Conservation (phyloP, 2,797 vertebrate genomes). For the Oreortyx pictus region DNA sequence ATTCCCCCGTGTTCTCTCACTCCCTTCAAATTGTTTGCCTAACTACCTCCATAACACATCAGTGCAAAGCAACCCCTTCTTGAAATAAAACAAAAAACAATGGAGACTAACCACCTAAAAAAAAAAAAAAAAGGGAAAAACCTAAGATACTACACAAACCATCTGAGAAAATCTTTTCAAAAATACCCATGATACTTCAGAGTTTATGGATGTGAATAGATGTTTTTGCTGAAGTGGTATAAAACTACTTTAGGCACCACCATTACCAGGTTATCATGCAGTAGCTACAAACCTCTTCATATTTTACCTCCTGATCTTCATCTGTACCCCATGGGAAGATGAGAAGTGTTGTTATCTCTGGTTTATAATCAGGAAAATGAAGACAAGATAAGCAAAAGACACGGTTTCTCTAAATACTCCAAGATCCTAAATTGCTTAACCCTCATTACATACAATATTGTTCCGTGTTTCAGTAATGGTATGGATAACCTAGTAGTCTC, state of each 20-base stretch:
- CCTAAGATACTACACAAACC: fast-evolving
- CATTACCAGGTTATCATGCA: not conserved
- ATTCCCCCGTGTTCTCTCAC: slow-evolving; percentile 31
- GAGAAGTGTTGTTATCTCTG: not conserved
- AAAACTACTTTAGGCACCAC: not conserved
- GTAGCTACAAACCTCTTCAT: not conserved
- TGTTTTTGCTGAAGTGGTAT: slow-evolving; percentile 17
- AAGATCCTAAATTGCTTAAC: slow-evolving; percentile 2
- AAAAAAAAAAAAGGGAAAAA: not conserved
- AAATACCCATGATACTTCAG: not conserved
- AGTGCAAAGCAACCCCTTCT: not conserved
- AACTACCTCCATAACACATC: slow-evolving; percentile 3
- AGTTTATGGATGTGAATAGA: not conserved
- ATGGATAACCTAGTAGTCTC: not conserved
- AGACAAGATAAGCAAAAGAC: not conserved
- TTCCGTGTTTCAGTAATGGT: not conserved
- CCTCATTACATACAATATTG: not conserved
- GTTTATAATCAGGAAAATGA: not conserved
- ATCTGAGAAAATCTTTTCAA: not conserved
- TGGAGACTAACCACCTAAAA: not conserved
- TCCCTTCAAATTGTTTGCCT: not conserved
- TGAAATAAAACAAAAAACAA: fast-evolving
- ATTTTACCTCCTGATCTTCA: not conserved
- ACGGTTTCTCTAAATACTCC: not conserved
- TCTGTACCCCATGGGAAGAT: not conserved